Percentiles rank a stretch among this genome's conserved stretches.
These are phyloP conservation scores for Pseudocheirus occidentalis DNA, from an alignment of 2,797 vertebrate genomes.

Conservation along the genomic window DNA sequence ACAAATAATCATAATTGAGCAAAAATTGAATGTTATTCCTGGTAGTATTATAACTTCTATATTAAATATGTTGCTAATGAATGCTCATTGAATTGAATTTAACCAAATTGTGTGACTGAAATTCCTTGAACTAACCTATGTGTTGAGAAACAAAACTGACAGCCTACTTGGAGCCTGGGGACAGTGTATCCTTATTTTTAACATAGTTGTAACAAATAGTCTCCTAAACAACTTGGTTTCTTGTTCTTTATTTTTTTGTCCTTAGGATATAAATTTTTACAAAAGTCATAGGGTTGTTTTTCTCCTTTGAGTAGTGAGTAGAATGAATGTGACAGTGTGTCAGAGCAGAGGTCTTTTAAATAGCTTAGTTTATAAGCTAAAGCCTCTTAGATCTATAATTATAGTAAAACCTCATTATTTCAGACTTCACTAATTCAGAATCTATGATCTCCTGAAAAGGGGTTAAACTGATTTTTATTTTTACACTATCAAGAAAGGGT, in stretches of 20 bases:
- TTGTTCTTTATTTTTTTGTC: not conserved
- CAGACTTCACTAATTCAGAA: not conserved
- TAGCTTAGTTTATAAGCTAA: not conserved
- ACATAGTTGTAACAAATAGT: constrained; percentile 7
- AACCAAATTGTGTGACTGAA: constrained; percentile 20
- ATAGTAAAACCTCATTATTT: not conserved
- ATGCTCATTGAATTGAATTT: constrained; percentile 53
- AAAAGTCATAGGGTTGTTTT: not conserved
- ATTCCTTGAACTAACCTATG: constrained; percentile 68
- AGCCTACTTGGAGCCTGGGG: constrained; percentile 48
- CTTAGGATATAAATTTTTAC: not conserved
- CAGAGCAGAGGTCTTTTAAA: not conserved
- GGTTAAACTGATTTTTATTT: not conserved
- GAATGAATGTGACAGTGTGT: constrained; percentile 22
- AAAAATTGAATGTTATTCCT: constrained; percentile 67
- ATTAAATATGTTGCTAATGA: not conserved
- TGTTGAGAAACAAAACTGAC: constrained; percentile 52
- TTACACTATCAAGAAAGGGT: not conserved
- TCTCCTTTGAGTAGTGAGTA: constrained; percentile 10
- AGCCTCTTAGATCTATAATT: not conserved
- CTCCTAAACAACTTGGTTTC: not conserved
- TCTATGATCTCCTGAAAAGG: not conserved
- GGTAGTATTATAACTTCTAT: not conserved
- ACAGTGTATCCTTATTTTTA: constrained; percentile 40
- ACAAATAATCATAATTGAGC: constrained; percentile 71